Percentiles rank a stretch among this genome's conserved stretches.
These are phyloP conservation scores for Himalopsyche kuldschensis DNA, from an alignment of 2,888 invertebrate genomes.

Conservation along the genomic window DNA sequence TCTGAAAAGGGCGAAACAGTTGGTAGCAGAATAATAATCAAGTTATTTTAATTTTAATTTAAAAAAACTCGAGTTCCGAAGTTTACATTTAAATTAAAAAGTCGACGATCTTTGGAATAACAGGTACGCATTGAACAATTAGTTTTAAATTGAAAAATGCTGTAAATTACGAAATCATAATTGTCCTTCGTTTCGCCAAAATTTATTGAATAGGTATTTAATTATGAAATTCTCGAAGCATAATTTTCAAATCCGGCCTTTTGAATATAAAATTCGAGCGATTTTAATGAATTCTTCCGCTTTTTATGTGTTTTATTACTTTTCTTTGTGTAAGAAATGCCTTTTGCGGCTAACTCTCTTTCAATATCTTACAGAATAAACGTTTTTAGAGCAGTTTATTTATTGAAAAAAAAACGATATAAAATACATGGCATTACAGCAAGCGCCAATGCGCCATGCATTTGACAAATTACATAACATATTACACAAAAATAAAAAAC, in stretches of 20 bases:
- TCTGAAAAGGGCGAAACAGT: too few species aligned
- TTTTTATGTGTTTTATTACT: neutral
- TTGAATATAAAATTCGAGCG: neutral
- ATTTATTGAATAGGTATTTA: neutral
- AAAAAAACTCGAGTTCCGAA: too few species aligned
- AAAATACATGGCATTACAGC: too few species aligned
- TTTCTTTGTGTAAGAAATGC: neutral
- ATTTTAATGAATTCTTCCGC: neutral
- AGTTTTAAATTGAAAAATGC: too few species aligned
- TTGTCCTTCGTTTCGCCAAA: neutral
- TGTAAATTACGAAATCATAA: neutral
- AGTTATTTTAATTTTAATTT: too few species aligned
- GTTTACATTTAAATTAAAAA: too few species aligned
- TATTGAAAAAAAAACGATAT: too few species aligned
- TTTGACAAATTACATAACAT: too few species aligned
- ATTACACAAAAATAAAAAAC: too few species aligned
- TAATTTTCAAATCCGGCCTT: neutral
- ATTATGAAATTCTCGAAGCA: neutral
- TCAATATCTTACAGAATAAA: neutral
- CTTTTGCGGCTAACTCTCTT: neutral
- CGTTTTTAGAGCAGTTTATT: neutral
- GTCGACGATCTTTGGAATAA: too few species aligned
- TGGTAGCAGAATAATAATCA: too few species aligned
- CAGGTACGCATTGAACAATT: neutral
- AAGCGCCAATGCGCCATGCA: too few species aligned